Percentiles rank a stretch among this genome's conserved stretches.
Evolutionary conservation across 1,140 invertebrate genomes (phyloP).

Genomic region (Eupristina koningsbergeri): DNA sequence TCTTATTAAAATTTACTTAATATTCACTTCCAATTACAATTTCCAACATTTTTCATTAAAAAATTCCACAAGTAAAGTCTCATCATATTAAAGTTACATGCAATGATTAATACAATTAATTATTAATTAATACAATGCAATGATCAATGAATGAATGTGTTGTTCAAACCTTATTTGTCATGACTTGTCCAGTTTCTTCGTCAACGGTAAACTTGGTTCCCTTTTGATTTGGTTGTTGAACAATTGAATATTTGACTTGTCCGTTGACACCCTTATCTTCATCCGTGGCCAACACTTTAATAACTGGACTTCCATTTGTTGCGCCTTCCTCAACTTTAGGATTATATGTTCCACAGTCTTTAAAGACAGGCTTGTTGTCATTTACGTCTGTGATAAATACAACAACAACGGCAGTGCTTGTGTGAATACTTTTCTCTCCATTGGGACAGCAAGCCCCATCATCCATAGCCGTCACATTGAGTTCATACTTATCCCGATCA

Average conservation of each 20-base stretch:
- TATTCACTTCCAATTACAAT: no score
- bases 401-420: conserved; percentile 94
- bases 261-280: conserved; percentile 95
- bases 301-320: conserved; percentile 91
- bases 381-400: conserved; percentile 97
- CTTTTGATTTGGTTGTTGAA: conserved; percentile 96
- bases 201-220: conserved; percentile 96
- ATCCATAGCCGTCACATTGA: conserved; percentile 95
- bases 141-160: not conserved
- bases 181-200: conserved; percentile 94
- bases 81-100: no score
- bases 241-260: conserved; percentile 94
- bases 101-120: no score
- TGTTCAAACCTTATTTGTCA: conserved; percentile 85
- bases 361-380: conserved; percentile 95
- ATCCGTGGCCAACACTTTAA: conserved; percentile 94
- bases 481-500: conserved; percentile 91
- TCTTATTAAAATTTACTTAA: no score
- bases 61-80: no score
- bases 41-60: no score
- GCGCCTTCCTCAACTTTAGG: conserved; percentile 95
- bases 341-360: conserved; percentile 91
- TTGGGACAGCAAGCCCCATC: conserved; percentile 94
- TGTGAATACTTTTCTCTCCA: conserved; percentile 88
- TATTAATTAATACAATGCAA: not conserved